A percentile compares a stretch with the other conserved stretches of the same genome.
These are phyloP conservation scores for Periparus ater DNA, from an alignment of 2,797 vertebrate genomes.

Conservation along the genomic window DNA sequence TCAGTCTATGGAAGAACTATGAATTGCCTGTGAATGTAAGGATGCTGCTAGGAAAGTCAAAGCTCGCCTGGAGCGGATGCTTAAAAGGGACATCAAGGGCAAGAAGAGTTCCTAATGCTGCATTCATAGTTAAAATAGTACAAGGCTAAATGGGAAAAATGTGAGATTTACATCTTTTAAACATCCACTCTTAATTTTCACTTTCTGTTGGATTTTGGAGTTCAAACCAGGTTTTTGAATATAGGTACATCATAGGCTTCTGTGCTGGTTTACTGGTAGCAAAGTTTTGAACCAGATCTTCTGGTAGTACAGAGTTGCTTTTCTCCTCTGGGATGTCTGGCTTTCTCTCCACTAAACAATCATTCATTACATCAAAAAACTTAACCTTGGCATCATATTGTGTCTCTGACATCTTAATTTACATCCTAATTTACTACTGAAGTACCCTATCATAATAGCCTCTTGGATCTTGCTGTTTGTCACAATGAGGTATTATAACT, in stretches of 20 bases:
- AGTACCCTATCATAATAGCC: not conserved
- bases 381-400: conserved; percentile 44
- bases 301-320: not conserved
- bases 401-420: conserved; percentile 37
- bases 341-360: not conserved
- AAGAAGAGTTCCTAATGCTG: not conserved
- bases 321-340: not conserved
- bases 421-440: conserved; percentile 26
- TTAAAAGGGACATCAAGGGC: not conserved
- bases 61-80: not conserved
- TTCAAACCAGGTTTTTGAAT: not conserved
- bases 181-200: not conserved
- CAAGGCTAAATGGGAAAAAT: not conserved
- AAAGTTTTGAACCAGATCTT: not conserved
- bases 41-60: not conserved
- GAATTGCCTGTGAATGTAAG: not conserved
- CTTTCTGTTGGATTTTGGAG: not conserved
- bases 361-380: conserved; percentile 25
- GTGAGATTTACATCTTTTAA: not conserved
- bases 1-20: not conserved
- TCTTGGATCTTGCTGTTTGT: conserved; percentile 27
- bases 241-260: not conserved
- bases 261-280: not conserved
- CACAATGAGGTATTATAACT: conserved; percentile 21
- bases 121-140: not conserved